These are phyloP conservation scores for Sarcophaga peregrina DNA, from an alignment of 1,140 invertebrate species.

Conservation along the genomic window DNA sequence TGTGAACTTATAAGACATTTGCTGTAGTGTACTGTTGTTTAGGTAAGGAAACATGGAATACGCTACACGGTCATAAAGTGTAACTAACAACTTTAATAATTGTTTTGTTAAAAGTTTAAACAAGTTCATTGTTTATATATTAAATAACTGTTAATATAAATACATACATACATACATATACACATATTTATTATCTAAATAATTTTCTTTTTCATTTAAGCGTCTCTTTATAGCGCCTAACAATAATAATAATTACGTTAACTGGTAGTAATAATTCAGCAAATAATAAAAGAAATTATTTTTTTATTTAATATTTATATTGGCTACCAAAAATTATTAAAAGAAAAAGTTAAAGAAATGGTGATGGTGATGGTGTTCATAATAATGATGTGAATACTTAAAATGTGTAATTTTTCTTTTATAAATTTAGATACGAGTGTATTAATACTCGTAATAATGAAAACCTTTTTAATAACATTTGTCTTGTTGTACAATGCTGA, in stretches of 20 bases:
- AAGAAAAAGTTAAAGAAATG: slow-evolving; percentile 3
- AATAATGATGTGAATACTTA: too few species aligned
- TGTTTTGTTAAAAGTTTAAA: too few species aligned
- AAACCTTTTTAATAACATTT: background rate
- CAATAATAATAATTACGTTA: background rate
- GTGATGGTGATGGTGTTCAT: background rate
- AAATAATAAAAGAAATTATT: background rate
- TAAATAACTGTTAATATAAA: background rate
- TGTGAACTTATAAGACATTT: too few species aligned
- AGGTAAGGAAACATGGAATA: too few species aligned
- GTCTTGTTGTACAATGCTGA: background rate
- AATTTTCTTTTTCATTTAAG: background rate
- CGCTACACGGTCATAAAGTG: too few species aligned
- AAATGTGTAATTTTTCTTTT: too few species aligned
- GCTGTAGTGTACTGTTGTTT: too few species aligned
- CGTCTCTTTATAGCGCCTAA: background rate
- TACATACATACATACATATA: background rate
- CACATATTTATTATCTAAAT: background rate
- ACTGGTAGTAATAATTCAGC: too few species aligned
- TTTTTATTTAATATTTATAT: background rate
- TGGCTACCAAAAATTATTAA: background rate
- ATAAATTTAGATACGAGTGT: background rate
- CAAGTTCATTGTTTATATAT: too few species aligned
- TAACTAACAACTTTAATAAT: too few species aligned
- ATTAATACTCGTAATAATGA: slow-evolving; percentile 8